These are phyloP conservation scores for Abrostola triplasia DNA, from an alignment of 2,888 invertebrate species.

Conservation along the genomic window DNA sequence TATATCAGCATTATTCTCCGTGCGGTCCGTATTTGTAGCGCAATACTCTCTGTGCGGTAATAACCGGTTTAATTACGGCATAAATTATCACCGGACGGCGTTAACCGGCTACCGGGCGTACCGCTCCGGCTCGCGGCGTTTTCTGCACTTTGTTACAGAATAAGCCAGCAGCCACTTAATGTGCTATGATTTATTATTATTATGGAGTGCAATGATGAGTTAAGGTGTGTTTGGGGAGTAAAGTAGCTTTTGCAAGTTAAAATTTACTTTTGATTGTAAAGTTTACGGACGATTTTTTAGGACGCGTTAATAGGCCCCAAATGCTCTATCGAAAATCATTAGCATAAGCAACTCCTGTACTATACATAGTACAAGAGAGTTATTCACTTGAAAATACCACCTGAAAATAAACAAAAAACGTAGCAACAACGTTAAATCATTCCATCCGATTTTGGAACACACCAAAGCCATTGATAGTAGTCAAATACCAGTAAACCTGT, in stretches of 20 bases:
- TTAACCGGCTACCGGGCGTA: slow-evolving; percentile 44
- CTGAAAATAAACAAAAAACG: neutral
- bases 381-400: no score
- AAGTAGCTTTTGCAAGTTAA: no score
- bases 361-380: no score
- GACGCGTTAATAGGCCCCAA: no score
- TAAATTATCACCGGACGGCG: slow-evolving; percentile 60
- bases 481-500: slow-evolving; percentile 27
- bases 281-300: no score
- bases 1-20: slow-evolving; percentile 47
- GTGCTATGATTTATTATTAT: slow-evolving; percentile 31
- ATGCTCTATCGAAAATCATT: no score
- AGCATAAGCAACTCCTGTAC: no score
- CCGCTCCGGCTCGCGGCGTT: slow-evolving; percentile 14
- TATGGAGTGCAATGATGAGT: slow-evolving; percentile 14
- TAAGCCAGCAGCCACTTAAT: slow-evolving; percentile 37
- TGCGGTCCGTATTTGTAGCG: slow-evolving; percentile 32
- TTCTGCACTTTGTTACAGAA: slow-evolving; percentile 46
- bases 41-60: slow-evolving; percentile 44
- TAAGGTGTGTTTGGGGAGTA: neutral
- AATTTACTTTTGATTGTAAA: no score
- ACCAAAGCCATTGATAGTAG: slow-evolving; percentile 11
- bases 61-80: slow-evolving; percentile 65
- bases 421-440: neutral
- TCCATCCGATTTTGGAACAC: neutral